Conservation (phyloP, 2,888 invertebrate species). For the Epirrita christyi region DNA sequence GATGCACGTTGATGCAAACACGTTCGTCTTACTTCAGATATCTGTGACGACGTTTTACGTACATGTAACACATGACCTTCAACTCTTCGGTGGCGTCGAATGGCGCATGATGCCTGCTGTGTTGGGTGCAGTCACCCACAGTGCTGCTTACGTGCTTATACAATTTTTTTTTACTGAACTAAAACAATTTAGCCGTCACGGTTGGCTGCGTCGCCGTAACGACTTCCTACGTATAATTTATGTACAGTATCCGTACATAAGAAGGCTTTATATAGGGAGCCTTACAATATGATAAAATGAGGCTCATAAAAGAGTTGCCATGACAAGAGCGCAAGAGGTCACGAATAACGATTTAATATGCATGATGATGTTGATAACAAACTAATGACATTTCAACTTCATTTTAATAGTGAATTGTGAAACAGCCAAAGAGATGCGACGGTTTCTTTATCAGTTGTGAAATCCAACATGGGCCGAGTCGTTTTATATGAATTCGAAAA, state of each 20-base stretch:
- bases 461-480: background rate
- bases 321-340: background rate
- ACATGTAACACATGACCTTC: slow-evolving; percentile 18
- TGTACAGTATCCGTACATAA: slow-evolving; percentile 12
- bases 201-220: slow-evolving; percentile 21
- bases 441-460: background rate
- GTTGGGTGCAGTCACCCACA: slow-evolving; percentile 1
- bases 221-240: slow-evolving; percentile 24
- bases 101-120: background rate
- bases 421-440: background rate
- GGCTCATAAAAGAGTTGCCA: too few relatives aligned
- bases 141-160: slow-evolving; percentile 24
- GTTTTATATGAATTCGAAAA: background rate
- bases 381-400: slow-evolving; percentile 4
- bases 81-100: slow-evolving; percentile 6
- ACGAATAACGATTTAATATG: slow-evolving; percentile 2
- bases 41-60: too few relatives aligned
- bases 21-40: too few relatives aligned
- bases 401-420: slow-evolving; percentile 10
- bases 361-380: slow-evolving; percentile 10
- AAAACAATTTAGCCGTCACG: slow-evolving; percentile 29
- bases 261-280: slow-evolving; percentile 3
- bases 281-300: background rate
- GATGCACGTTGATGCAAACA: too few relatives aligned
- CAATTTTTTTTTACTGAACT: slow-evolving; percentile 16